Conservation (phyloP, 2,113 vertebrate genomes). For the Sciurus niger region DNA sequence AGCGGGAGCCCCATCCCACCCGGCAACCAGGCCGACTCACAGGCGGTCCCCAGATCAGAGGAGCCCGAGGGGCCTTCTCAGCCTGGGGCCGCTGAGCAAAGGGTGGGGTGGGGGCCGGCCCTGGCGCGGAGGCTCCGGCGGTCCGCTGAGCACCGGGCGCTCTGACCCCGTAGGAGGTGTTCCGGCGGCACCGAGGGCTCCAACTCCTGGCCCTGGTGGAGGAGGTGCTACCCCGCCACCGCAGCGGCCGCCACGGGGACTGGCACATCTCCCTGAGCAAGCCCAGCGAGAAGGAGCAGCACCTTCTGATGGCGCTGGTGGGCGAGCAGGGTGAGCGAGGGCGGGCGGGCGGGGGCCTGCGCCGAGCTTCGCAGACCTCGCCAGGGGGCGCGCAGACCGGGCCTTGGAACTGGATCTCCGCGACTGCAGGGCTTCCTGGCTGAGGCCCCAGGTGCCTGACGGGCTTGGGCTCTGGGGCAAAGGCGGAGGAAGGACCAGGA, state of each 20-base stretch:
- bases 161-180: conserved; percentile 92
- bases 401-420: not conserved
- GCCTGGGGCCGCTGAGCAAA: not conserved
- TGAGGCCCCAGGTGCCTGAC: not conserved
- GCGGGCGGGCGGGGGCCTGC: too few relatives aligned
- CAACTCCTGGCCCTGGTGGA: conserved; percentile 94
- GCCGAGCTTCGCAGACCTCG: too few relatives aligned
- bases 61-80: not conserved
- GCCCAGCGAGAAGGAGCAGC: conserved; percentile 95
- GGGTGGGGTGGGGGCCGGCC: too few relatives aligned
- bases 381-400: too few relatives aligned
- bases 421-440: not conserved
- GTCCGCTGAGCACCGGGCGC: not conserved
- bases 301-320: conserved; percentile 95
- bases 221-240: conserved; percentile 92
- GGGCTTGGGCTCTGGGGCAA: not conserved
- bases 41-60: accelerated
- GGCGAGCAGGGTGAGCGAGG: conserved; percentile 92
- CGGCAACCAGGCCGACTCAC: not conserved
- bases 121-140: not conserved
- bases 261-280: conserved; percentile 97
- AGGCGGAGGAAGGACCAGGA: not conserved
- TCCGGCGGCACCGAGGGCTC: conserved; percentile 92
- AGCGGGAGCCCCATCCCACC: too few relatives aligned
- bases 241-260: conserved; percentile 91